phyloP scores from a whole-genome alignment of 35 echinoderm and acorn worm genomes.

The Stichopus chloronotus region DNA sequence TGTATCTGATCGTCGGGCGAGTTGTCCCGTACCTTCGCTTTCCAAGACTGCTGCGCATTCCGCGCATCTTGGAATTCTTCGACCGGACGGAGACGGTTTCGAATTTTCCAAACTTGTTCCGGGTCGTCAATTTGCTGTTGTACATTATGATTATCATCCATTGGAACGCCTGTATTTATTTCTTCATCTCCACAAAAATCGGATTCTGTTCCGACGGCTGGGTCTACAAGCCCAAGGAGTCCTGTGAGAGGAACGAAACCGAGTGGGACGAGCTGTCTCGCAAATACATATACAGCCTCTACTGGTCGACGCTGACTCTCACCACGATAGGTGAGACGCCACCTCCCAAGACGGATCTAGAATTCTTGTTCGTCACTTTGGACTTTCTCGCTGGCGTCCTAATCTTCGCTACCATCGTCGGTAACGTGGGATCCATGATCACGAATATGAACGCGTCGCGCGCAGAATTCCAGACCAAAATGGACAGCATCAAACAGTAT shows the following conservation, averaged over 20 bases:
- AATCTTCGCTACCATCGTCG: constrained; percentile 95
- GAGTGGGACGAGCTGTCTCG: constrained; percentile 56
- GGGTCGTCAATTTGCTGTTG: constrained; percentile 88
- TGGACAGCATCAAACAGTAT: constrained; percentile 98
- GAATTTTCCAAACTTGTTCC: constrained; percentile 92
- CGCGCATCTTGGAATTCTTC: constrained; percentile 86
- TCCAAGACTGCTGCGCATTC: constrained; percentile 66
- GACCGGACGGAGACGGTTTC: constrained; percentile 91
- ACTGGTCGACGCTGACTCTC: constrained; percentile 96
- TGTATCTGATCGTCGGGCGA: constrained; percentile 42
- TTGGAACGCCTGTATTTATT: constrained; percentile 95
- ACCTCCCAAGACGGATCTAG: constrained; percentile 66
- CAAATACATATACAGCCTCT: constrained; percentile 93
- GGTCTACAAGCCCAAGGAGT: constrained; percentile 73
- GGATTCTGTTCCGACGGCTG: constrained; percentile 78
- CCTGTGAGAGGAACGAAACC: background rate
- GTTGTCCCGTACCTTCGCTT: constrained; percentile 59
- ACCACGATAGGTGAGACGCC: constrained; percentile 98
- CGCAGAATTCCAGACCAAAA: constrained; percentile 89
- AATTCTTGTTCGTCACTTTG: constrained; percentile 84
- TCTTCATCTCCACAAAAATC: constrained; percentile 72
- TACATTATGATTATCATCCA: constrained; percentile 98
- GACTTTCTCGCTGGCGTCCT: constrained; percentile 93
- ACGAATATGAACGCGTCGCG: constrained; percentile 94
- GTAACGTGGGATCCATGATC: constrained; percentile 98